Percentiles rank a stretch among this genome's conserved stretches.
These are phyloP conservation scores for Acyrthosiphon pisum DNA, from an alignment of 1,140 invertebrate species.

Conservation along the genomic window DNA sequence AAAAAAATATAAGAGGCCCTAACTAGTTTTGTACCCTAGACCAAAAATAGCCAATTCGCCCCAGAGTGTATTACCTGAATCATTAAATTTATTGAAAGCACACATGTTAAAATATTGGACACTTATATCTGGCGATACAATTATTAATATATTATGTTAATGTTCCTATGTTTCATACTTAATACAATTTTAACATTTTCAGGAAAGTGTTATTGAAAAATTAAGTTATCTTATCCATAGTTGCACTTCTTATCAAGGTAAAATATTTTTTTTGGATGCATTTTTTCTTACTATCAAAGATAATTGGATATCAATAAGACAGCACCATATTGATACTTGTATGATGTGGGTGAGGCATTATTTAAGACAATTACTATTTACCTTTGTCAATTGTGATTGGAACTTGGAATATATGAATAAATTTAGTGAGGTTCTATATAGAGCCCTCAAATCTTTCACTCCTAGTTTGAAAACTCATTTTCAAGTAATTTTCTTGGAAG, in stretches of 20 bases:
- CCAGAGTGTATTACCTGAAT: too few species aligned
- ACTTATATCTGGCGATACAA: too few species aligned
- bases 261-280: slow-evolving; percentile 76
- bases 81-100: too few species aligned
- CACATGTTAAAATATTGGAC: too few species aligned
- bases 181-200: slow-evolving; percentile 60
- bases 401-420: slow-evolving; percentile 66
- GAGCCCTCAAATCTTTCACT: slow-evolving; percentile 64
- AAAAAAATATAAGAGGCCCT: too few species aligned
- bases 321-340: slow-evolving; percentile 87
- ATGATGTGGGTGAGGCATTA: slow-evolving; percentile 84
- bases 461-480: slow-evolving; percentile 81
- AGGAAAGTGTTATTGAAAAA: slow-evolving; percentile 85
- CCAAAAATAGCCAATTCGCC: too few species aligned
- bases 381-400: slow-evolving; percentile 72
- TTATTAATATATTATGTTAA: too few species aligned
- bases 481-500: slow-evolving; percentile 84
- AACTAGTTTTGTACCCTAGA: too few species aligned
- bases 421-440: slow-evolving; percentile 63
- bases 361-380: slow-evolving; percentile 74
- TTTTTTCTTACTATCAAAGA: slow-evolving; percentile 78
- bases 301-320: slow-evolving; percentile 90
- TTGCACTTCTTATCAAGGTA: slow-evolving; percentile 69
- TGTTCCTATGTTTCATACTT: not conserved
- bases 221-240: slow-evolving; percentile 78